Conservation (phyloP, 2,797 vertebrate genomes). For the Danio jaintianensis region DNA sequence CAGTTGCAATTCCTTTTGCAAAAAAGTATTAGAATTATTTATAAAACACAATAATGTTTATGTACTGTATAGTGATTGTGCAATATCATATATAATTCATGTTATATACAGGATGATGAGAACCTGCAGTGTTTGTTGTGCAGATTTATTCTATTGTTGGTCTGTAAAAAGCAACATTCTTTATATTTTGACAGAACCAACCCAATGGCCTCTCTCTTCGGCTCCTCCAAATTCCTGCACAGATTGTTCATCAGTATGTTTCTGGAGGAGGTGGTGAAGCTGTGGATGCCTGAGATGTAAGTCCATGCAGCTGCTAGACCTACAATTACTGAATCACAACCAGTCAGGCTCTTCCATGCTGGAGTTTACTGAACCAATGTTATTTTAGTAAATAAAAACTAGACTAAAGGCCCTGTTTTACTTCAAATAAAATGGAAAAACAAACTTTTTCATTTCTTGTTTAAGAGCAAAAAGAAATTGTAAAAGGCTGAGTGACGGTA, state of each 20-base stretch:
- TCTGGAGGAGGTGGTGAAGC: conserved; percentile 14
- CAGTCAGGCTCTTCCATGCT: conserved; percentile 10
- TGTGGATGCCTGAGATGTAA: conserved; percentile 1
- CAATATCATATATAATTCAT: background rate
- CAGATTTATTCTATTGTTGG: background rate
- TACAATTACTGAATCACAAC: conserved; percentile 21
- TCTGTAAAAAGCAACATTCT: background rate
- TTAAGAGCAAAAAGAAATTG: too few relatives aligned
- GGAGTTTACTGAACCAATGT: background rate
- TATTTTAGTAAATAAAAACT: too few relatives aligned
- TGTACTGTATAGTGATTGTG: background rate
- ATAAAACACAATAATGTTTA: too few relatives aligned
- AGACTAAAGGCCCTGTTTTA: too few relatives aligned
- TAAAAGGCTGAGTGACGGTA: too few relatives aligned
- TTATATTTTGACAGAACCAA: background rate
- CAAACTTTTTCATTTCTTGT: too few relatives aligned
- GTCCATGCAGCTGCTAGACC: conserved; percentile 26
- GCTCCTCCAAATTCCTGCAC: conserved; percentile 21
- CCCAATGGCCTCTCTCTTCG: background rate
- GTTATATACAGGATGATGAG: background rate
- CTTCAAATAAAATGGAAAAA: too few relatives aligned
- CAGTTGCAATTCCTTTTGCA: background rate
- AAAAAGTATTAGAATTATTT: too few relatives aligned
- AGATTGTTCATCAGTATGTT: conserved; percentile 26
- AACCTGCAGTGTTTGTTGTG: background rate